Conservation (phyloP, 2,797 vertebrate species). For the Rachycentron canadum region DNA sequence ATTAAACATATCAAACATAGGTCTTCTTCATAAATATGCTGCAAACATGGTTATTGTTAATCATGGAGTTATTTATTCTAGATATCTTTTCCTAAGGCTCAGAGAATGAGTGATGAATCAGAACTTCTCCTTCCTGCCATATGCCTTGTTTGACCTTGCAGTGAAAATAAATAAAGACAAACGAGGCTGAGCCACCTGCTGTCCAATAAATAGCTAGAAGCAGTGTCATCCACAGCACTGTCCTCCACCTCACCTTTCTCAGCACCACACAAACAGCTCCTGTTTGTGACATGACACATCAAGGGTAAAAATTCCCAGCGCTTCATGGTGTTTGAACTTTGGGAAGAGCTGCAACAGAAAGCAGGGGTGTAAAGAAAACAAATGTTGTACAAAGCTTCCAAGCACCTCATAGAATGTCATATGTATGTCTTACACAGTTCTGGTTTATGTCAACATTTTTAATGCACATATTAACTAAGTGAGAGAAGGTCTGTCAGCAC, state of each 20-base stretch:
- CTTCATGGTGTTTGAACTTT: neutral
- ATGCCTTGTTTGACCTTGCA: slow-evolving; percentile 24
- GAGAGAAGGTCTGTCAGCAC: slow-evolving; percentile 69
- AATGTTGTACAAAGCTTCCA: slow-evolving; percentile 34
- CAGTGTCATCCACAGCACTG: slow-evolving; percentile 1
- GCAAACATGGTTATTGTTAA: neutral
- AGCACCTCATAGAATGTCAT: slow-evolving; percentile 1
- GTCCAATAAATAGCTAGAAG: slow-evolving; percentile 27
- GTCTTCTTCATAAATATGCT: slow-evolving; percentile 14
- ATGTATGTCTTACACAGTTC: slow-evolving; percentile 15
- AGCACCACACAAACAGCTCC: neutral
- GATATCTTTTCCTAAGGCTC: slow-evolving; percentile 4
- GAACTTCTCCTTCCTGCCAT: neutral
- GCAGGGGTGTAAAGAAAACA: slow-evolving; percentile 12
- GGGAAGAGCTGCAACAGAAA: slow-evolving; percentile 20
- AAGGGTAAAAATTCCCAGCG: neutral
- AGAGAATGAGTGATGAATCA: slow-evolving; percentile 11
- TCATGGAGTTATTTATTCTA: neutral
- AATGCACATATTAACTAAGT: neutral
- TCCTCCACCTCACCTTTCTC: slow-evolving; percentile 17
- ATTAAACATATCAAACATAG: neutral
- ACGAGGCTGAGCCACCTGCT: slow-evolving; percentile 23
- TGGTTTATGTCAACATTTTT: slow-evolving; percentile 1
- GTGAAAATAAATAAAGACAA: slow-evolving; percentile 31
- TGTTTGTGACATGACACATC: slow-evolving; percentile 1